phyloP scores from a whole-genome alignment of 2,113 vertebrate species.

The Osmerus mordax region DNA sequence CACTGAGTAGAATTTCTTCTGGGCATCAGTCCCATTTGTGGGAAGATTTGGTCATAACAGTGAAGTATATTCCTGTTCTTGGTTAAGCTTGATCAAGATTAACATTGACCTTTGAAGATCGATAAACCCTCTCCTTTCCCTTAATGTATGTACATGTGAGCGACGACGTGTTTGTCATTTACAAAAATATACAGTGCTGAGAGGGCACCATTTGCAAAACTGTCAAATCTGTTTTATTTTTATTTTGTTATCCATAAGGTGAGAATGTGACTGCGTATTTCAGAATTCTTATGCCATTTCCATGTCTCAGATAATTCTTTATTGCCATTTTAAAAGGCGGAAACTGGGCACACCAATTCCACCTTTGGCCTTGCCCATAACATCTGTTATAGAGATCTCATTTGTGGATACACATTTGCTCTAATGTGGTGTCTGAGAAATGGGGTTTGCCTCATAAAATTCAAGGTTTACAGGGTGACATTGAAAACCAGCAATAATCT shows the following conservation, averaged over 20 bases:
- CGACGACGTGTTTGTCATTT: too few relatives aligned
- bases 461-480: conserved; percentile 40
- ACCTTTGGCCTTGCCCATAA: conserved; percentile 28
- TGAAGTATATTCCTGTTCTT: neutral
- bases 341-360: conserved; percentile 36
- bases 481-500: conserved; percentile 28
- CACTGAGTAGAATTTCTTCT: neutral
- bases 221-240: too few relatives aligned
- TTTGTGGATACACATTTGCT: conserved; percentile 47
- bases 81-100: neutral
- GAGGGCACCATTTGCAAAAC: too few relatives aligned
- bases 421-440: conserved; percentile 45
- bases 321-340: conserved; percentile 29
- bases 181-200: too few relatives aligned
- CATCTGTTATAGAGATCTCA: conserved; percentile 43
- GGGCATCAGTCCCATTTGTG: neutral
- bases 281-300: conserved; percentile 4
- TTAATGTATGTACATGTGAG: neutral
- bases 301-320: conserved; percentile 33
- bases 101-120: neutral
- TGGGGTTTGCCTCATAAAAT: conserved; percentile 39
- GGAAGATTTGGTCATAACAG: neutral
- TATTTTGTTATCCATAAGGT: too few relatives aligned
- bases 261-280: neutral
- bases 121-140: neutral